Evolutionary conservation across 2,797 vertebrate species (phyloP).

Genomic region (Hephaestus fuliginosus): DNA sequence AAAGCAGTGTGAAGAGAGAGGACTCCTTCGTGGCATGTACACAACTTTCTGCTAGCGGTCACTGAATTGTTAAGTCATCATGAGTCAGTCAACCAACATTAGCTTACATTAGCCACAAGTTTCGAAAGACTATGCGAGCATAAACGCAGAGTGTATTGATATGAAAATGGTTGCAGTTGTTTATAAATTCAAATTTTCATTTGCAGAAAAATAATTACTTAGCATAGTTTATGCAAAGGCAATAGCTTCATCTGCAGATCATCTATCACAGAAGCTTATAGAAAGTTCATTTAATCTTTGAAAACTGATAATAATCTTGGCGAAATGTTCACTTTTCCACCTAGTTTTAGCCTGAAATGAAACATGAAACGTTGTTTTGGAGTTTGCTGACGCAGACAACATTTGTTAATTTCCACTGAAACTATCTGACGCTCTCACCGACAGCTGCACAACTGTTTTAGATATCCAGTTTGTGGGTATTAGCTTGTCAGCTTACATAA

Average conservation of each 20-base stretch:
- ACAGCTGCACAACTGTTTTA: slow-evolving; percentile 45
- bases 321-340: background rate
- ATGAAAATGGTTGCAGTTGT: background rate
- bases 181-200: background rate
- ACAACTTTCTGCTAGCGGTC: background rate
- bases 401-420: background rate
- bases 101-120: background rate
- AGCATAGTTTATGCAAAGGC: background rate
- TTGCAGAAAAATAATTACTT: background rate
- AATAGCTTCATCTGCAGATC: background rate
- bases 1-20: too few species aligned
- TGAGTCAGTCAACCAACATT: background rate
- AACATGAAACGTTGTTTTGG: background rate
- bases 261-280: background rate
- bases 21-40: too few species aligned
- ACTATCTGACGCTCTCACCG: slow-evolving; percentile 18
- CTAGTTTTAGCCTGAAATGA: background rate
- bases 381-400: background rate
- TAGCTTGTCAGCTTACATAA: slow-evolving; percentile 56
- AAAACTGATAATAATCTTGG: background rate
- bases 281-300: background rate
- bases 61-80: background rate
- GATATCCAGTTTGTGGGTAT: slow-evolving; percentile 37
- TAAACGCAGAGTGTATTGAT: background rate
- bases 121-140: background rate